Evolutionary conservation across 2,888 invertebrate genomes (phyloP), one percentile per base, ranked within the genome.

Genomic region (Glyphotaelius pellucidus): DNA sequence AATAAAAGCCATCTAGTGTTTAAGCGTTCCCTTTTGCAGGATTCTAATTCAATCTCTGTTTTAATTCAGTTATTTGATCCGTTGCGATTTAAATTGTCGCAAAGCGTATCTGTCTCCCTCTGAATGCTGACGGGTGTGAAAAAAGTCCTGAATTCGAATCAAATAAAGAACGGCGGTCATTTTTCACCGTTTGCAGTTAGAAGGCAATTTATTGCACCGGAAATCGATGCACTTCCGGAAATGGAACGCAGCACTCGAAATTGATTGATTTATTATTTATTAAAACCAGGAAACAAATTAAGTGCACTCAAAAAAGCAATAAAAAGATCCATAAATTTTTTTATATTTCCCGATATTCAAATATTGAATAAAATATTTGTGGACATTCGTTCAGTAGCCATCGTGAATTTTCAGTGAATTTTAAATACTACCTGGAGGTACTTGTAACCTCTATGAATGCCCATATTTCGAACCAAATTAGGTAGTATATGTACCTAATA

Each of bases 131-230:
- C 31, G 47, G 80, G 87, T 80, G 87, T 32, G 87, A 91, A 91
- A 91, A 91, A 67, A 80, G 88, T 52, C 81, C 86, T 35, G 47
- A 42, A 81, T 87, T 88, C 88, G 91, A 67, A 81, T 91, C 31
- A 38, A 87, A 91, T 91, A 91, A 85, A 90, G 80, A 86, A 87
- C 67, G 90, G 47, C 47, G 42, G 85, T 90, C 86, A 91, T 91
- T 91, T 91, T 91, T 91, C 90, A 86, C 90, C 90, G 80, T 87
- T 91, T 85, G 47, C 88, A 91, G 90, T 88, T 88, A 80, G 91
- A 91, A 88, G 80, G 81, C 47, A 88, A 91, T 91, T 87, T 91
- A 91, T 91, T 88, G 88, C 87, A 4, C 35, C 35, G 42, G 87
- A 91, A 90, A 84, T 90, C 35, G 85, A 42, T 81, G 84, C 80